Base-by-base conservation (phyloP, 2,888 invertebrate genomes). In the Aricia artaxerxes region DNA sequence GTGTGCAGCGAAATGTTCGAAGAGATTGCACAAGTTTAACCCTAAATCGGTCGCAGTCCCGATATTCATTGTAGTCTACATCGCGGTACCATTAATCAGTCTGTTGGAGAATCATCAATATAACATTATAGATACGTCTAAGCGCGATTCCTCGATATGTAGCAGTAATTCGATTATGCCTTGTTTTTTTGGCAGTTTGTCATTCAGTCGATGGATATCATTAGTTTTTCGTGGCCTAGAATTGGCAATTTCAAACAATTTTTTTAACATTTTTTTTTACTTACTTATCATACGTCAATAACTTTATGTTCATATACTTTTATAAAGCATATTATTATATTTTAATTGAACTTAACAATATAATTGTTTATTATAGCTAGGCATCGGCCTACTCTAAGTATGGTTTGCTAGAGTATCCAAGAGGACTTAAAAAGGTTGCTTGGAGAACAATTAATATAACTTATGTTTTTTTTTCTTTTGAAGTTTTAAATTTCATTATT, bases 101-200 rank as follows among this genome's bases (percentile, higher is more conserved):
- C 94, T 94, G 90, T 89, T 88, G 91, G 85, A 87, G 91, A 91
- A 93, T 91, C 94, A 94, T 93, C 94, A 94, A 94, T 94, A 94
- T 91, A 93, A 87, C 91, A 93, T 92, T 92, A 92, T 90, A 87
- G 89, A 91, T 90, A 90, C 90, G 92, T 91, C 93, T 92, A 90
- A 92, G 91, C 92, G 91, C 89, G 91, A 93, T 91, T 92, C 90
- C 88, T 86, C 92, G 91, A 90, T 92, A 91, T 90, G 89, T 91
- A 91, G 90, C 87, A 88, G 88, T 93, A 90, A 94, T 92, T 92
- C 92, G 92, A 92, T 93, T 92, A 92, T 86, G 88, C 87, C 84
- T 85, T 88, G 90, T 90, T 89, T 90, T 86, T 85, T 85, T 88
- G 88, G 89, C 86, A 88, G 91, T 93, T 87, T 88, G 92, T 92